Conservation (phyloP, 2,888 invertebrate species). For the Meta bourneti region DNA sequence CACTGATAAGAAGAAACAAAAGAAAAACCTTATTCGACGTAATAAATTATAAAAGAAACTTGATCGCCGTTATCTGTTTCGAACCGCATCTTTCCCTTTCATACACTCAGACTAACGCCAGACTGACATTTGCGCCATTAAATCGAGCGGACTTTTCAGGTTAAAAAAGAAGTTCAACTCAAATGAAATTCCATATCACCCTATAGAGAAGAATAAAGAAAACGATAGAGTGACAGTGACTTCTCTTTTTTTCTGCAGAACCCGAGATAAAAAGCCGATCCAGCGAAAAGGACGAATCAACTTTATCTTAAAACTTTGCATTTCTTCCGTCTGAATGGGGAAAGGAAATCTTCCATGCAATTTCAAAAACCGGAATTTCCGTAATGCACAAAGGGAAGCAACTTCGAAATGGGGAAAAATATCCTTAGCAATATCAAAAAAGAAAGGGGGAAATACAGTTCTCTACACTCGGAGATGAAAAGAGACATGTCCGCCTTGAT, state of each 20-base stretch:
- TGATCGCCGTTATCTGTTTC: too few relatives aligned
- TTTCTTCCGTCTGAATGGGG: constrained; percentile 36
- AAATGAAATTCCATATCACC: not conserved
- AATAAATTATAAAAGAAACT: too few relatives aligned
- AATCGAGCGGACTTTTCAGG: too few relatives aligned
- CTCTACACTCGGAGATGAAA: constrained; percentile 9
- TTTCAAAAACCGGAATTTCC: constrained; percentile 50
- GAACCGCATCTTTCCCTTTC: too few relatives aligned
- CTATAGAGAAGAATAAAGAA: not conserved
- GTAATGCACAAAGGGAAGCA: constrained; percentile 45
- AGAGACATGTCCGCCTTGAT: constrained; percentile 30
- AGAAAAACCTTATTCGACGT: too few relatives aligned
- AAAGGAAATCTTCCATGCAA: constrained; percentile 38
- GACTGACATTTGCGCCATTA: too few relatives aligned
- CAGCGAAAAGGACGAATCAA: constrained; percentile 31
- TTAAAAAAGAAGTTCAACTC: not conserved
- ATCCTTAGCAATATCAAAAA: constrained; percentile 16
- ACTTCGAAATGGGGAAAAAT: constrained; percentile 8
- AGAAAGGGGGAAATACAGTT: not conserved
- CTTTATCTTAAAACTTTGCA: constrained; percentile 67
- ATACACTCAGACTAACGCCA: too few relatives aligned
- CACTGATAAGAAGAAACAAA: too few relatives aligned
- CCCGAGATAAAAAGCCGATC: constrained; percentile 7
- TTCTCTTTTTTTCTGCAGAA: not conserved
- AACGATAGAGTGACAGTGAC: not conserved